phyloP scores from a whole-genome alignment of 2,113 vertebrate genomes.

The Pituophis catenifer region DNA sequence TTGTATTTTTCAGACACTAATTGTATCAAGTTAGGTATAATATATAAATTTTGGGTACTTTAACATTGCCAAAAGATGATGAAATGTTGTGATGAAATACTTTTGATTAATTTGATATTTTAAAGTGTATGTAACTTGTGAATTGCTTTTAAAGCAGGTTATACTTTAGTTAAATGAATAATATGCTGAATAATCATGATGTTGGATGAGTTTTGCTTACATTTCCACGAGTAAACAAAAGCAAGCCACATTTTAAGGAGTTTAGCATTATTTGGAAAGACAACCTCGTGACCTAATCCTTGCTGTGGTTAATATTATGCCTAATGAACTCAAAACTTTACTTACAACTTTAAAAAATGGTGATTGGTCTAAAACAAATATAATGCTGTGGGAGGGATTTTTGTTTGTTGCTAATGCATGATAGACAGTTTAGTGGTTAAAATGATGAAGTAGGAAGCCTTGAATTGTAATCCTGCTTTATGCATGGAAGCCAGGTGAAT shows the following conservation, averaged over 20 bases:
- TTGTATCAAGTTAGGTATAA: background rate
- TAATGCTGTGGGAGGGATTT: background rate
- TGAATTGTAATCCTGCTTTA: background rate
- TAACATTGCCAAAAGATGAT: background rate
- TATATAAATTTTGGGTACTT: background rate
- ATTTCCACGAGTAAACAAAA: background rate
- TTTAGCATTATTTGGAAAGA: background rate
- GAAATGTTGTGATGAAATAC: background rate
- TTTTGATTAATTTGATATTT: background rate
- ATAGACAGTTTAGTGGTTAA: background rate
- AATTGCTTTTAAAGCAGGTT: background rate
- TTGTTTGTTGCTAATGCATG: background rate
- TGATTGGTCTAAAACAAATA: background rate
- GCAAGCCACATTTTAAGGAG: background rate
- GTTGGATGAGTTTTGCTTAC: background rate
- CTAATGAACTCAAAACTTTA: background rate
- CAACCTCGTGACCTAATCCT: background rate
- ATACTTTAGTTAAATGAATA: background rate
- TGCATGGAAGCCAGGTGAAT: background rate
- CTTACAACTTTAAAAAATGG: background rate
- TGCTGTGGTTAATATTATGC: background rate
- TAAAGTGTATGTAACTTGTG: background rate
- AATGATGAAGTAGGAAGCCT: background rate
- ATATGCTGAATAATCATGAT: background rate
- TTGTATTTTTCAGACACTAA: background rate